phyloP scores from a whole-genome alignment of 2,888 invertebrate species.

The Perithous albicinctus region DNA sequence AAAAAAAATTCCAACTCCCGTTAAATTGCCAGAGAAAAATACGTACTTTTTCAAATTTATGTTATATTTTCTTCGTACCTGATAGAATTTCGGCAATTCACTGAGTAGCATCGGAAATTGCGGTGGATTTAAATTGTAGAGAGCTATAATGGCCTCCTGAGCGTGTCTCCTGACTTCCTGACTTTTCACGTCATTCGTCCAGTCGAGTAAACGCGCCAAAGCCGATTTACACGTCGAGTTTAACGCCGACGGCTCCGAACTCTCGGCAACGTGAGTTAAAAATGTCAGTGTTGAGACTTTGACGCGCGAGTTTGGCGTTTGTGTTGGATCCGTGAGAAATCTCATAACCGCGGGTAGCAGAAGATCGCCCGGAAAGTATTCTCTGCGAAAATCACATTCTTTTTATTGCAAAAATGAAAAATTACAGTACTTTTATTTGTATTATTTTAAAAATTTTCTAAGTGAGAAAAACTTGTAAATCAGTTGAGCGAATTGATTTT shows the following conservation, averaged over 20 bases:
- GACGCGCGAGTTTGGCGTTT: slow-evolving; percentile 94
- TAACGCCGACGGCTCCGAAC: slow-evolving; percentile 86
- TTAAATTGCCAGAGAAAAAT: slow-evolving; percentile 3
- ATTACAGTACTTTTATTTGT: no score
- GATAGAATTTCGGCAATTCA: slow-evolving; percentile 89
- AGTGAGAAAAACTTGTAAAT: no score
- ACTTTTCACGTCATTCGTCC: slow-evolving; percentile 90
- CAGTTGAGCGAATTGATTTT: no score
- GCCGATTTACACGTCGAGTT: slow-evolving; percentile 80
- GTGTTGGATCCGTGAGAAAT: slow-evolving; percentile 96
- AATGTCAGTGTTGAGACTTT: slow-evolving; percentile 92
- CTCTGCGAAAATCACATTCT: slow-evolving; percentile 83
- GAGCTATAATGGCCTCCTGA: slow-evolving; percentile 90
- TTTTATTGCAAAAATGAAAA: no score
- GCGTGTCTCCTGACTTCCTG: slow-evolving; percentile 88
- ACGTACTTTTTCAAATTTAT: no score
- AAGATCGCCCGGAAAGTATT: slow-evolving; percentile 87
- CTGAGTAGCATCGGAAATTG: slow-evolving; percentile 94
- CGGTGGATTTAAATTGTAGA: slow-evolving; percentile 96
- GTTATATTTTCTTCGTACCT: slow-evolving; percentile 76
- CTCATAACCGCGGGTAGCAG: slow-evolving; percentile 87
- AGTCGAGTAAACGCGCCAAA: slow-evolving; percentile 81
- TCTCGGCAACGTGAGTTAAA: slow-evolving; percentile 88
- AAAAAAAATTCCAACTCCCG: slow-evolving; percentile 81
- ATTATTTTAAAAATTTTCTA: slow-evolving; percentile 22